phyloP scores from a whole-genome alignment of 2,113 vertebrate species.

The rabbit (Oryctolagus cuniculus) region DNA sequence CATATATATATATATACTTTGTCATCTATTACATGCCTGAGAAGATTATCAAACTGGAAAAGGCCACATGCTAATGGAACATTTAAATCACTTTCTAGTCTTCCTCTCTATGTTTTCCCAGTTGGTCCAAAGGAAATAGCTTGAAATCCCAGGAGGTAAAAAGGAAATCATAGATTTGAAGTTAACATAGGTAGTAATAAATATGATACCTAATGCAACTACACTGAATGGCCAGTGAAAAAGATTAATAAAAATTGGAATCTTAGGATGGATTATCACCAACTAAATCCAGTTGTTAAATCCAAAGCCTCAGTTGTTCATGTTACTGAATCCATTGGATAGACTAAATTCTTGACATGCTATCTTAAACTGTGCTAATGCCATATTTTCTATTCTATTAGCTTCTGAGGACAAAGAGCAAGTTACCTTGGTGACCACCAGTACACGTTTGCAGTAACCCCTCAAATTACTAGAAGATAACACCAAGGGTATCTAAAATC shows the following conservation, averaged over 20 bases:
- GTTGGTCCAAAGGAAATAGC: background rate
- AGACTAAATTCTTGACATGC: background rate
- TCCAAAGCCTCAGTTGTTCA: background rate
- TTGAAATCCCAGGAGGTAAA: constrained; percentile 5
- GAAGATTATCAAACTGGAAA: background rate
- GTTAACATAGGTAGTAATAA: background rate
- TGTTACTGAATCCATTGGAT: background rate
- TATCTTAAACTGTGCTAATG: background rate
- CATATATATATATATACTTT: constrained; percentile 20
- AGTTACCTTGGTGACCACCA: background rate
- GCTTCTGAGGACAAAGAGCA: background rate
- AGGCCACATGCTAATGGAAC: background rate
- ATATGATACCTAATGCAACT: constrained; percentile 11
- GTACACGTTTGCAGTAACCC: background rate
- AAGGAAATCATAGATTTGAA: constrained; percentile 29
- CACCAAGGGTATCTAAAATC: background rate
- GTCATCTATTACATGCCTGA: constrained; percentile 4
- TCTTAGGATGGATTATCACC: constrained; percentile 26
- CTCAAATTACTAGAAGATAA: background rate
- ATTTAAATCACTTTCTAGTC: background rate
- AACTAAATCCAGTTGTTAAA: constrained; percentile 10
- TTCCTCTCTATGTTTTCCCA: background rate
- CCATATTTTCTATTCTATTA: background rate
- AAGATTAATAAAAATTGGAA: background rate
- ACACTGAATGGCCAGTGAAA: background rate